These are phyloP conservation scores for Tachyglossus aculeatus DNA, from an alignment of 2,797 vertebrate genomes.

Conservation along the genomic window DNA sequence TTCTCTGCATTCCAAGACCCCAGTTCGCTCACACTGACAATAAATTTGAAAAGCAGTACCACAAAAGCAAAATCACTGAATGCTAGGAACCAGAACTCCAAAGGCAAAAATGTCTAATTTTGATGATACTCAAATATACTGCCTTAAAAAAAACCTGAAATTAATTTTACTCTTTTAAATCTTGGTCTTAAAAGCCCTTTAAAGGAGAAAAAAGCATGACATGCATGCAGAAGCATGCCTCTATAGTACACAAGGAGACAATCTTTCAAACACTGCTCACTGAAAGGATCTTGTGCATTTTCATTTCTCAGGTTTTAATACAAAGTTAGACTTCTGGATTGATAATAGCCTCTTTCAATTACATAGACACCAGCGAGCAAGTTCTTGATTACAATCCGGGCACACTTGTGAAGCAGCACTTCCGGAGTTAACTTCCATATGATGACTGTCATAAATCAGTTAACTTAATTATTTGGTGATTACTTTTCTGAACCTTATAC, in stretches of 20 bases:
- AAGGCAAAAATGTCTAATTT: conserved; percentile 19
- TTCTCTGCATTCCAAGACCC: conserved; percentile 25
- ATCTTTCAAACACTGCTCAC: conserved; percentile 22
- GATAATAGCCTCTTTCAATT: conserved; percentile 59
- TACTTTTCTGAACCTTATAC: conserved; percentile 63
- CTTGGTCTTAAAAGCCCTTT: conserved; percentile 31
- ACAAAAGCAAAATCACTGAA: conserved; percentile 14
- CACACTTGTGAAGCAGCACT: conserved; percentile 65
- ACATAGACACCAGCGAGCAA: conserved; percentile 52
- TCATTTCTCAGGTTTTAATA: conserved; percentile 9
- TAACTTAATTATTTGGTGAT: conserved; percentile 64
- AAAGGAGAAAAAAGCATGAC: conserved; percentile 57
- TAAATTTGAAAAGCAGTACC: conserved; percentile 27
- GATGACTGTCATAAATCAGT: conserved; percentile 74
- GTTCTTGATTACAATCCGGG: conserved; percentile 54
- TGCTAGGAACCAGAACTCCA: conserved; percentile 35
- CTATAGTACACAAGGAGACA: conserved; percentile 36
- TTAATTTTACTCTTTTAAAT: conserved; percentile 47
- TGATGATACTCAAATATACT: background rate
- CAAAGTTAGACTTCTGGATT: conserved; percentile 58
- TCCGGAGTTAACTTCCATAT: conserved; percentile 74
- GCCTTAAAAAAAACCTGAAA: conserved; percentile 30
- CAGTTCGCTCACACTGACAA: conserved; percentile 41
- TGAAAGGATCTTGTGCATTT: background rate
- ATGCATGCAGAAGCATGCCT: conserved; percentile 28